phyloP scores from a whole-genome alignment of 2,797 vertebrate species.

The Anas flavirostris region DNA sequence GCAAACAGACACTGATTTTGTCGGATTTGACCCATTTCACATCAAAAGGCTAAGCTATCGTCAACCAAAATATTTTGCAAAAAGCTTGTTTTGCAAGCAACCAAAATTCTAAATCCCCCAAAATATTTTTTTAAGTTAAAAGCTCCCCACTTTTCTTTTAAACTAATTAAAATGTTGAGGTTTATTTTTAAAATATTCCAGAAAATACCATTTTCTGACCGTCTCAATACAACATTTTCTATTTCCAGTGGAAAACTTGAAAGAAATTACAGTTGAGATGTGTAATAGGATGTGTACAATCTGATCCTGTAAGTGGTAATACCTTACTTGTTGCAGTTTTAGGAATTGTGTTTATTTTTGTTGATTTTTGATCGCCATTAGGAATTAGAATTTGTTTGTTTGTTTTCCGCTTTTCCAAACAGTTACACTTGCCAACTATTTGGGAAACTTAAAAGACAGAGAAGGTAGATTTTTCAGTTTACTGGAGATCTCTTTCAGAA shows the following conservation, averaged over 20 bases:
- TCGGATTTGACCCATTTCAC: background rate
- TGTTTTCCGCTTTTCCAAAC: background rate
- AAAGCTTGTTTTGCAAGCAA: background rate
- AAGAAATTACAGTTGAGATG: background rate
- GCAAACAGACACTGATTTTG: background rate
- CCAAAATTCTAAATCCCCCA: background rate
- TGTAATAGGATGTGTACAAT: background rate
- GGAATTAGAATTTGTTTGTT: background rate
- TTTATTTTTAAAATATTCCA: background rate
- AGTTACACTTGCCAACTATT: background rate
- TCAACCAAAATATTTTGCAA: background rate
- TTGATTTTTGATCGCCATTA: background rate
- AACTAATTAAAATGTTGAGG: background rate
- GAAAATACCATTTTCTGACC: background rate
- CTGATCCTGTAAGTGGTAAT: background rate
- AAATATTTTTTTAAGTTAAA: background rate
- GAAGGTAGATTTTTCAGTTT: background rate
- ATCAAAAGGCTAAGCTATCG: background rate
- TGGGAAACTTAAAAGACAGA: background rate
- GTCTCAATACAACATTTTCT: background rate
- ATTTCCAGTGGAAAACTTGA: background rate
- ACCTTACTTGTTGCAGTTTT: background rate
- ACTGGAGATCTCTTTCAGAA: background rate
- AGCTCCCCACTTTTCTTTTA: rapidly evolving
- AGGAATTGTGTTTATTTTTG: background rate